phyloP scores from a whole-genome alignment of 1,140 invertebrate genomes.

The Pseudomyrmex cubaensis region DNA sequence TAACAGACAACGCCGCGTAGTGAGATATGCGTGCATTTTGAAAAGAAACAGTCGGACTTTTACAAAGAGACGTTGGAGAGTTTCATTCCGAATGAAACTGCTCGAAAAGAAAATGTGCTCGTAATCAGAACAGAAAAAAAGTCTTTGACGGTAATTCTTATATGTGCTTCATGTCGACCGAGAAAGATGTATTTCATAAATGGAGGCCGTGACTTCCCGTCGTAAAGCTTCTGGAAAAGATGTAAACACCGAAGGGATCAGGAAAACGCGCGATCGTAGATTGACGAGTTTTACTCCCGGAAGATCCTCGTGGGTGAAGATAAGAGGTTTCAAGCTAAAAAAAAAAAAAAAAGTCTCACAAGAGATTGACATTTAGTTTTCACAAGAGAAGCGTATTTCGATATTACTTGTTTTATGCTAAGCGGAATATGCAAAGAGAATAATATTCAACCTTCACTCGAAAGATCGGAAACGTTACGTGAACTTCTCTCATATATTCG shows the following conservation, averaged over 20 bases:
- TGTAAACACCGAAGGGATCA: conserved; percentile 25
- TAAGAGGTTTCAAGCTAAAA: not conserved
- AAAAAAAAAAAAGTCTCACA: conserved; percentile 22
- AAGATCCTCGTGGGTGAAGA: not conserved
- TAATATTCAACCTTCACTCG: conserved; percentile 54
- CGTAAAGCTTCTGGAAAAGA: conserved; percentile 43
- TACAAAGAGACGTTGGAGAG: conserved; percentile 11
- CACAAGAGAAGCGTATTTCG: conserved; percentile 51
- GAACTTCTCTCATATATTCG: conserved; percentile 26
- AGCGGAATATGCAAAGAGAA: conserved; percentile 40
- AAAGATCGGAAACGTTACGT: conserved; percentile 47
- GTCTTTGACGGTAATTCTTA: conserved; percentile 37
- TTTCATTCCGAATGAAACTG: conserved; percentile 13
- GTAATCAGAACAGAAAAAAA: conserved; percentile 49
- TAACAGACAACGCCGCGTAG: not conserved
- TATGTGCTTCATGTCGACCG: conserved; percentile 7
- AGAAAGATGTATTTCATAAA: conserved; percentile 48
- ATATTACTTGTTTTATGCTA: conserved; percentile 24
- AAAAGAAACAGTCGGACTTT: not conserved
- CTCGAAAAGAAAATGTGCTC: conserved; percentile 9
- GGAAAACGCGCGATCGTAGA: conserved; percentile 34
- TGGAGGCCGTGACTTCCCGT: conserved; percentile 18
- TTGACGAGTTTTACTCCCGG: conserved; percentile 40
- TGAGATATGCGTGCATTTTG: conserved; percentile 3
- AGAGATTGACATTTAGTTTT: conserved; percentile 48